Percentiles rank a stretch among this genome's conserved stretches.
These are phyloP conservation scores for Rhabdornis inornatus DNA, from an alignment of 2,113 vertebrate genomes.

Conservation along the genomic window DNA sequence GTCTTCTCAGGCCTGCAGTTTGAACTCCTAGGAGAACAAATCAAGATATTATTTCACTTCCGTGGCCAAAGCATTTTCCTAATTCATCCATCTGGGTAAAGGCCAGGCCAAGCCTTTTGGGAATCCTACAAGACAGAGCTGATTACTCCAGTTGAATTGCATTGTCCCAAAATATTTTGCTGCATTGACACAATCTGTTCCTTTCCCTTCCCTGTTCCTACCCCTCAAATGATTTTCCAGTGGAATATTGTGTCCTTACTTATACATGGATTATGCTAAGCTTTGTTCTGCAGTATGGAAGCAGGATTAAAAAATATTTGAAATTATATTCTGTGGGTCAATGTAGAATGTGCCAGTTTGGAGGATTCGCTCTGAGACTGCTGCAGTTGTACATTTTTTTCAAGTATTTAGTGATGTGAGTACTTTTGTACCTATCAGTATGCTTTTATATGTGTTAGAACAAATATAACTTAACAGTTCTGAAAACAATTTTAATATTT, in stretches of 20 bases:
- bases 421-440: background rate
- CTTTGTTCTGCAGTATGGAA: background rate
- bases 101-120: background rate
- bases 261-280: background rate
- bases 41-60: background rate
- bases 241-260: background rate
- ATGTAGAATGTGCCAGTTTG: background rate
- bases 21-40: background rate
- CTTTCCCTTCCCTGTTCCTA: background rate
- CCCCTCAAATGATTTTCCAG: background rate
- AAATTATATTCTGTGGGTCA: background rate
- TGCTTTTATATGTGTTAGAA: background rate
- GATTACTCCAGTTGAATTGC: background rate
- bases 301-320: background rate
- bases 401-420: background rate
- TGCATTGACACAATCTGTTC: background rate
- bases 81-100: background rate
- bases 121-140: background rate
- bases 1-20: background rate
- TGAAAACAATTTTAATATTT: background rate
- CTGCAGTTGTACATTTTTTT: background rate
- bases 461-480: background rate
- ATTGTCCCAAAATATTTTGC: background rate
- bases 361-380: background rate
- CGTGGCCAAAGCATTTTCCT: background rate